Percentiles rank a stretch among this genome's conserved stretches.
phyloP scores from a whole-genome alignment of 2,888 invertebrate genomes.

The Noctua fimbriata region DNA sequence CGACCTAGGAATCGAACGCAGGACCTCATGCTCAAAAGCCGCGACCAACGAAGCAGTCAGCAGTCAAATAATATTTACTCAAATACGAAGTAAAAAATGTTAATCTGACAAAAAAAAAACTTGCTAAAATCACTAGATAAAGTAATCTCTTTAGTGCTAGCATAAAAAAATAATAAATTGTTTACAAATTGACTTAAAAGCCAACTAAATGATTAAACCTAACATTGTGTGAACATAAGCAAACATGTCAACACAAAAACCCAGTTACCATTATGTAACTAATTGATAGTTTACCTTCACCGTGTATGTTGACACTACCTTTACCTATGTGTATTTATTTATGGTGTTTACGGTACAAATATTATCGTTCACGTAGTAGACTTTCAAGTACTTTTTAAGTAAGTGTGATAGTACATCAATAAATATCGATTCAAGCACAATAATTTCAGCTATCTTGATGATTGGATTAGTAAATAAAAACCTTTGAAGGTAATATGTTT shows the following conservation, averaged over 20 bases:
- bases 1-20: background rate
- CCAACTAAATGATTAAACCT: conserved; percentile 6
- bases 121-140: background rate
- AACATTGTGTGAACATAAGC: conserved; percentile 13
- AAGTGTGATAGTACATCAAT: background rate
- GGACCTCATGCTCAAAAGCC: background rate
- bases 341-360: conserved; percentile 7
- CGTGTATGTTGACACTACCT: conserved; percentile 2
- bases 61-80: background rate
- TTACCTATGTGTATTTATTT: conserved; percentile 18
- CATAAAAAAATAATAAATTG: background rate
- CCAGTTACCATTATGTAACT: background rate
- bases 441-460: background rate
- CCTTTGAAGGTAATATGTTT: background rate
- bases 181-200: background rate
- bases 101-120: too few relatives aligned
- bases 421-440: background rate
- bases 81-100: background rate
- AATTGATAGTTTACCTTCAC: conserved; percentile 19
- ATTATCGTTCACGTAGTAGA: background rate
- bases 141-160: background rate
- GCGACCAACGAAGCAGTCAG: background rate
- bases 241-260: conserved; percentile 22
- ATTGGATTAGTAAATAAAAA: background rate
- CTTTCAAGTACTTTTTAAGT: background rate